These are phyloP conservation scores for Microctenopoma stevenorrisi DNA, from an alignment of 2,797 vertebrate species.

Conservation along the genomic window DNA sequence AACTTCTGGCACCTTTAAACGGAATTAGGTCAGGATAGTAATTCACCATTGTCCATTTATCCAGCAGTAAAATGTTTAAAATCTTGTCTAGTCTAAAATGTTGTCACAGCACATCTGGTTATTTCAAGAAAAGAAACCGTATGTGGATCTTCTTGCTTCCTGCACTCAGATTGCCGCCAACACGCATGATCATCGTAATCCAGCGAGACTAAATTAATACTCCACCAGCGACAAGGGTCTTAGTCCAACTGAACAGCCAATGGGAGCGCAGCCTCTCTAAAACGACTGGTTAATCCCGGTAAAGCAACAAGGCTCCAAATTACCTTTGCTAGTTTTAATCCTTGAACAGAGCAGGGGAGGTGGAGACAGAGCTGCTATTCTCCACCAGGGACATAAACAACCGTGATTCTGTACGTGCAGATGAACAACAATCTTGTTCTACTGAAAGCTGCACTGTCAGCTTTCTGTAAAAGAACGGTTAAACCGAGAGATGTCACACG, in stretches of 20 bases:
- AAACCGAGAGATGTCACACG: neutral
- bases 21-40: neutral
- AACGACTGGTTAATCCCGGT: conserved; percentile 65
- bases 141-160: neutral
- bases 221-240: conserved; percentile 38
- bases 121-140: conserved; percentile 1
- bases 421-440: neutral
- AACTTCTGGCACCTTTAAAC: neutral
- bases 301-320: conserved; percentile 52
- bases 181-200: conserved; percentile 60
- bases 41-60: neutral
- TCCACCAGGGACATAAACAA: neutral
- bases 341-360: conserved; percentile 18
- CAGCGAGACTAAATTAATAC: conserved; percentile 58
- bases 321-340: conserved; percentile 63
- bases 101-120: conserved; percentile 3
- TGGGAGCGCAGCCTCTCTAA: conserved; percentile 46
- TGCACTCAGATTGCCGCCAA: neutral
- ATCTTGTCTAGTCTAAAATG: neutral
- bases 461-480: neutral
- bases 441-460: too few species aligned
- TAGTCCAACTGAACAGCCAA: conserved; percentile 42
- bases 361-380: conserved; percentile 1
- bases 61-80: neutral
- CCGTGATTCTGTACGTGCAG: neutral